Base-by-base conservation (phyloP, 2,888 invertebrate genomes). In the Drosophila parthenogenetica region DNA sequence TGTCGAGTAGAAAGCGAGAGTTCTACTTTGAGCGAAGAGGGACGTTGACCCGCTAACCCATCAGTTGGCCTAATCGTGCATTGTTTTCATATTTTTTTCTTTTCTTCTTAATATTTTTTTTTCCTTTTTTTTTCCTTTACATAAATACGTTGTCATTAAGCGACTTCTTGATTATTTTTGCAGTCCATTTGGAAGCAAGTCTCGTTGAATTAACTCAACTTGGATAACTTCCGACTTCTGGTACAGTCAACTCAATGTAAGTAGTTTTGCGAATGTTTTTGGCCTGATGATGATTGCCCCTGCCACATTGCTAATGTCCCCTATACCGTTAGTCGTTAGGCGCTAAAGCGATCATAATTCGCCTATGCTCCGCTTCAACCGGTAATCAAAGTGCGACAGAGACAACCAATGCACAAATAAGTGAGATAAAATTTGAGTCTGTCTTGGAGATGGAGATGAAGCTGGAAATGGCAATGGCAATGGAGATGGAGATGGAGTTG, bases 341-440 rank as follows among this genome's bases (percentile, higher is more conserved):
- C 81, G 71, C 66, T 71, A 82, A 80, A 82, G 84, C 76, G 76
- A 69, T 80, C 80, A 84, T 71, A 82, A 83, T 74, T 77, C 77
- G 73, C 50, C 43, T 43, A 17, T 49, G 49, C 17, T 43, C 43
- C 17, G 43, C 19, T 37, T 37, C 53, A 29, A 29, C 40, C 13
- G 40, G 53, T 29, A 45, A 74, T 68, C 49, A 64, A 59, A 68
- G 32, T 59, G 66, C 29, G 59, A 45, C 16, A 48, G 46, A 42
- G 59, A 37, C 25, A 17, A 25, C 16, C 29, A 22, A 8, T 16
- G 42, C 53, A 5, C n/a, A 10, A 13, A 46, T 14, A 29, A 29
- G 29, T 29, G 2, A 29, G 29, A 29, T 29, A 7, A 29, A 29
- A 29, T 29, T 29, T 29, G 29, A 29, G 8, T 29, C 29, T 29